phyloP scores from a whole-genome alignment of 2,888 invertebrate species.

The Lepidocyrtinus sp. region DNA sequence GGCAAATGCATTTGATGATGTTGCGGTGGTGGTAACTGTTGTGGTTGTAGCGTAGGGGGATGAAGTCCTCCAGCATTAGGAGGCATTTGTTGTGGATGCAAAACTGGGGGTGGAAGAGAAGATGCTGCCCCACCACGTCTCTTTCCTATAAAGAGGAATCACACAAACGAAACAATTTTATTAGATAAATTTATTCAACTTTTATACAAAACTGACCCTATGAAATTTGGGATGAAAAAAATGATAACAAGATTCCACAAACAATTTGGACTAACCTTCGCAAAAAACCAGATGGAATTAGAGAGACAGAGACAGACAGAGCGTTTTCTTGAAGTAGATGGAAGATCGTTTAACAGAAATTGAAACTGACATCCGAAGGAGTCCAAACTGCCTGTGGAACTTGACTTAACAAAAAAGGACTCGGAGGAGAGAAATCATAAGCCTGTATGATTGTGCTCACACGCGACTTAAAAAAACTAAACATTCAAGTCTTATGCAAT shows the following conservation, averaged over 20 bases:
- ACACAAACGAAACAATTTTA: conserved; percentile 30
- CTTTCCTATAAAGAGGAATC: conserved; percentile 57
- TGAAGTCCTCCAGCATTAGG: conserved; percentile 73
- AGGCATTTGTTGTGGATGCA: conserved; percentile 65
- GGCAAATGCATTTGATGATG: conserved; percentile 70
- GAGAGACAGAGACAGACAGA: conserved; percentile 57
- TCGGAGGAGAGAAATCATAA: conserved; percentile 18
- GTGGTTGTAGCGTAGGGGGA: conserved; percentile 72
- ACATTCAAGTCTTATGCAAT: too few species aligned
- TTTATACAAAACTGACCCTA: too few species aligned
- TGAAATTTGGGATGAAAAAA: not conserved
- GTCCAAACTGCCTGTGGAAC: conserved; percentile 70
- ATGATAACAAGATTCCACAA: conserved; percentile 61
- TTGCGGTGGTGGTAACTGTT: conserved; percentile 71
- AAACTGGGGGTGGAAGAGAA: conserved; percentile 69
- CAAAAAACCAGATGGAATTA: conserved; percentile 51
- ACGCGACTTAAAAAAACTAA: not conserved
- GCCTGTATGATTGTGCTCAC: conserved; percentile 10
- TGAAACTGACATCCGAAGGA: conserved; percentile 65
- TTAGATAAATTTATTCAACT: not conserved
- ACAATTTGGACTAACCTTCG: conserved; percentile 70
- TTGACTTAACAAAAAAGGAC: conserved; percentile 46
- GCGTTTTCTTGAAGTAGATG: conserved; percentile 51
- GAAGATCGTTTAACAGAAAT: conserved; percentile 57
- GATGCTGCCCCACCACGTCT: conserved; percentile 59